Evolutionary conservation across 2,113 vertebrate species (phyloP).

Genomic region (Nematolebias whitei): DNA sequence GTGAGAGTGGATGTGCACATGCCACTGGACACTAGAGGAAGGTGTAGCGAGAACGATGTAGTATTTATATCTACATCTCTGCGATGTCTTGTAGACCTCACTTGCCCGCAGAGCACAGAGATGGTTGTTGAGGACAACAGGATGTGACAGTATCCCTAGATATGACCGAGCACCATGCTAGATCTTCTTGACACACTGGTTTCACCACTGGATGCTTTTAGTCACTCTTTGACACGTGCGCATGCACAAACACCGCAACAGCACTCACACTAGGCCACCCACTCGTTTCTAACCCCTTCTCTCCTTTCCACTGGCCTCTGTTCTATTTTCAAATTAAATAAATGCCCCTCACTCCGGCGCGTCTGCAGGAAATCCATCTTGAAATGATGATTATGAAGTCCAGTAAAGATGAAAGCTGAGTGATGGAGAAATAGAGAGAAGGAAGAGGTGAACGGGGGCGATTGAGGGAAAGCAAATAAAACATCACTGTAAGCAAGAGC

Average conservation of each 20-base stretch:
- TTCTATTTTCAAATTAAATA: constrained; percentile 39
- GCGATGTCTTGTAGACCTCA: constrained; percentile 19
- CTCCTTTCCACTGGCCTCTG: constrained; percentile 9
- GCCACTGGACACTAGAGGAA: constrained; percentile 29
- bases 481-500: background rate
- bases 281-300: constrained; percentile 17
- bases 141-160: constrained; percentile 67
- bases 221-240: constrained; percentile 27
- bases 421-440: background rate
- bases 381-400: constrained; percentile 19
- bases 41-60: constrained; percentile 34
- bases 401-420: background rate
- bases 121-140: constrained; percentile 42
- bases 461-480: background rate
- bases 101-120: constrained; percentile 35
- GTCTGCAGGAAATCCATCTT: constrained; percentile 14
- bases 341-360: background rate
- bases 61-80: constrained; percentile 55
- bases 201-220: constrained; percentile 49
- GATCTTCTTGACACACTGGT: constrained; percentile 44
- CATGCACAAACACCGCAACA: constrained; percentile 18
- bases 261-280: constrained; percentile 26
- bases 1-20: constrained; percentile 6
- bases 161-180: constrained; percentile 56
- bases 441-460: constrained; percentile 10